Percentiles rank a stretch among this genome's conserved stretches.
phyloP scores from a whole-genome alignment of 2,113 vertebrate species.

The Carettochelys insculpta region DNA sequence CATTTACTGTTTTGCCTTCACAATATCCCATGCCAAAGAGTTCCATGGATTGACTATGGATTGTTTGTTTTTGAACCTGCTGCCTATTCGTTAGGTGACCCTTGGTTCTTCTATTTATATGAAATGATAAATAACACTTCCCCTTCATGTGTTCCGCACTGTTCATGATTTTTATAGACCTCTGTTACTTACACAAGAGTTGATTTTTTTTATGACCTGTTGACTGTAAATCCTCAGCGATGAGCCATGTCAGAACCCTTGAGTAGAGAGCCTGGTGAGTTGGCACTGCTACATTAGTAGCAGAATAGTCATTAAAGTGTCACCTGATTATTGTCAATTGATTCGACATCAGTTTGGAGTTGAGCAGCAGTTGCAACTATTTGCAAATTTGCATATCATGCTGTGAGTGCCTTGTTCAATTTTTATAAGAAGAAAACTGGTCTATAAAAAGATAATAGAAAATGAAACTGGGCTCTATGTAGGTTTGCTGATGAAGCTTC shows the following conservation, averaged over 20 bases:
- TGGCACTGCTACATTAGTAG: not conserved
- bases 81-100: no score
- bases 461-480: not conserved
- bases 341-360: not conserved
- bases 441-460: not conserved
- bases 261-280: not conserved
- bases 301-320: not conserved
- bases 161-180: no score
- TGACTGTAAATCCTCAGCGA: not conserved
- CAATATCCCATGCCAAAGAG: no score
- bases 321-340: not conserved
- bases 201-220: constrained; percentile 16
- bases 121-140: no score
- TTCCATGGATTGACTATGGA: no score
- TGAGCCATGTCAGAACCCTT: not conserved
- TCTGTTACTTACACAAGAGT: not conserved
- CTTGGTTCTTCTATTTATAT: no score
- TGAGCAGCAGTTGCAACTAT: not conserved
- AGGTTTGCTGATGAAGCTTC: not conserved
- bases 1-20: no score
- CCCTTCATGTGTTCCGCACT: no score
- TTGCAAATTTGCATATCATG: not conserved
- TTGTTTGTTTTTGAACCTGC: no score
- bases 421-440: not conserved
- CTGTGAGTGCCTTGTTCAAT: not conserved